Base-by-base conservation (phyloP, 2,113 vertebrate species). In the Mustela lutreola region DNA sequence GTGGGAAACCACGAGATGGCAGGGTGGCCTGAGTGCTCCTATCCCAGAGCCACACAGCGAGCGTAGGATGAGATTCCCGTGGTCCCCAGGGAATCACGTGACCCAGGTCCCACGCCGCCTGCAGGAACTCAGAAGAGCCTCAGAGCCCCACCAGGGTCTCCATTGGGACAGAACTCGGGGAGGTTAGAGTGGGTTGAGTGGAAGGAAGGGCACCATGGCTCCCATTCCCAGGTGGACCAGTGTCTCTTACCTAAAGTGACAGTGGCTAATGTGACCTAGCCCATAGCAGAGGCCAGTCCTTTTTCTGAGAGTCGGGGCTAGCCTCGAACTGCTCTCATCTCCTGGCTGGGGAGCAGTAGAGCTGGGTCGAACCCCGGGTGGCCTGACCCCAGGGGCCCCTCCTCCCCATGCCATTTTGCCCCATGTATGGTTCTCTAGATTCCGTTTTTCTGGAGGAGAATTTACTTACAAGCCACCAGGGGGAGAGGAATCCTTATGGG, bases 381-480 rank as follows among this genome's bases (percentile, higher is more conserved):
- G 0, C 42, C n/a, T 26, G 3, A 16, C 2, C 10, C 22, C 4
- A 2, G 3, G 39, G 42, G 24, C 28, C 4, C 11, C 11, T 39
- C n/a, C 4, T n/a, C 39, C 39, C 8, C 11, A 0, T 0, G 2
- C 16, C 14, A 0, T 65, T 65, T 7, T 56, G 78, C 19, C 11
- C 3, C 15, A 4, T n/a, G 1, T 2, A 1, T 90, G 53, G 10
- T 31, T 48, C 18, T 78, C 10, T 62, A 12, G 14, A 7, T 45
- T 76, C 11, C 12, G 7, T 70, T 19, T 50, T 71, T 62, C 2
- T 7, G 45, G 81, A 75, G 22, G 81, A 75, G 22, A 22, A 33
- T 8, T 67, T 11, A 36, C 33, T 78, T 11, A 15, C 0, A 0
- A 28, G 39, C 42, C 70, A 4, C 15, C 60, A 63, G 50, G 12